Conservation (phyloP, 1,140 invertebrate species). For the Oscheius sp. region DNA sequence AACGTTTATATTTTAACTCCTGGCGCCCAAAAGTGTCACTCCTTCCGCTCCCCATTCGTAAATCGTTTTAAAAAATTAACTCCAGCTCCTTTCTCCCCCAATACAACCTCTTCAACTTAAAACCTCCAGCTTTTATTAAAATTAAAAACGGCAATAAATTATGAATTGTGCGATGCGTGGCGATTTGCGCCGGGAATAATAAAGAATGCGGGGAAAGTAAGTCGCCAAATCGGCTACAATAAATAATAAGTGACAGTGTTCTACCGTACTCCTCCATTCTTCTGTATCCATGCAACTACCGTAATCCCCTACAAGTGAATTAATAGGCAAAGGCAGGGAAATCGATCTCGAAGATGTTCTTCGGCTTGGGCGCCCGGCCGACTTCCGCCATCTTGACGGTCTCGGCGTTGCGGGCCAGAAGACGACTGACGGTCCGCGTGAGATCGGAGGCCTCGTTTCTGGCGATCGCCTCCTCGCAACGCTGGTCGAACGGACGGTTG, state of each 20-base stretch:
- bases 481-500: constrained; percentile 16
- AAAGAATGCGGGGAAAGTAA: not conserved
- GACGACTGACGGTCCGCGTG: constrained; percentile 22
- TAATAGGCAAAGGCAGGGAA: constrained; percentile 35
- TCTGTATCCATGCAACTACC: not conserved
- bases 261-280: not conserved
- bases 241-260: not conserved
- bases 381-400: constrained; percentile 20
- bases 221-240: not conserved
- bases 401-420: constrained; percentile 34
- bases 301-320: not conserved
- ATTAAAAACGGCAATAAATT: too few species aligned
- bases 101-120: too few species aligned
- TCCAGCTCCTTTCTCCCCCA: too few species aligned
- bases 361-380: constrained; percentile 24
- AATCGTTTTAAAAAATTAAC: too few species aligned
- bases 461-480: constrained; percentile 12
- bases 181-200: not conserved
- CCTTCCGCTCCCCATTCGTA: too few species aligned
- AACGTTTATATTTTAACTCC: too few species aligned
- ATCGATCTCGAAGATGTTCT: constrained; percentile 34
- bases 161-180: too few species aligned
- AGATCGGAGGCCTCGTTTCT: constrained; percentile 23
- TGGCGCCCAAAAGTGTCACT: too few species aligned
- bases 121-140: too few species aligned